Base-by-base conservation (phyloP, 53 echinoderm and acorn worm genomes). In the Pentamera pediparva region DNA sequence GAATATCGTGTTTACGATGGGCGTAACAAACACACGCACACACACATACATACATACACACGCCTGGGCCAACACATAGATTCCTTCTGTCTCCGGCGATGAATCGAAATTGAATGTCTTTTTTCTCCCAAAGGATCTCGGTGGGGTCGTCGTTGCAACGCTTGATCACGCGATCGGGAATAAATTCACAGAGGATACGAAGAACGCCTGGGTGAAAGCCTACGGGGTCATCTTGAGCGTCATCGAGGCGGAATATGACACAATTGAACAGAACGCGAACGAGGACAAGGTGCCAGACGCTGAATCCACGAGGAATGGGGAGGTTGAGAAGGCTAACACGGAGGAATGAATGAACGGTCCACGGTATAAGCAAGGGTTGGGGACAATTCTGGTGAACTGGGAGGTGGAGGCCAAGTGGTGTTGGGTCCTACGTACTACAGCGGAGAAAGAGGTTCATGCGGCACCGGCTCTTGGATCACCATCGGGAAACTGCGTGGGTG, bases 101-200 rank as follows among this genome's bases (percentile, higher is more conserved):
- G n/a, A n/a, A n/a, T n/a, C n/a, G n/a, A n/a, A 52, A 15, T 15
- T 11, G 19, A 6, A 20, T 52, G 10, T 51, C 8, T 35, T 38
- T 62, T 36, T 36, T 19, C n/a, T 1, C 18, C 29, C 6, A 65
- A 21, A 92, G 92, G 82, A 88, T 36, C 61, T 92, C 6, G 92
- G 92, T 8, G 62, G 53, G 3, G 82, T 88, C 15, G 37, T 92
- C 6, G 29, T 92, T 35, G 69, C 58, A 10, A 53, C 70, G 4
- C 74, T 92, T 59, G 52, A 32, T 18, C 63, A 82, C 15, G 38
- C 62, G 6, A 61, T 88, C 20, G 89, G 89, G 12, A 86, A 89
- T 61, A 84, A 84, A 35, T 78, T 89, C 64, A 86, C 81, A 3
- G 86, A 83, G 8, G 86, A 93, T 39, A 82, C 74, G 9, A 93